Evolutionary conservation across 1,140 invertebrate species (phyloP).

Genomic region (Eriocheir sinensis): DNA sequence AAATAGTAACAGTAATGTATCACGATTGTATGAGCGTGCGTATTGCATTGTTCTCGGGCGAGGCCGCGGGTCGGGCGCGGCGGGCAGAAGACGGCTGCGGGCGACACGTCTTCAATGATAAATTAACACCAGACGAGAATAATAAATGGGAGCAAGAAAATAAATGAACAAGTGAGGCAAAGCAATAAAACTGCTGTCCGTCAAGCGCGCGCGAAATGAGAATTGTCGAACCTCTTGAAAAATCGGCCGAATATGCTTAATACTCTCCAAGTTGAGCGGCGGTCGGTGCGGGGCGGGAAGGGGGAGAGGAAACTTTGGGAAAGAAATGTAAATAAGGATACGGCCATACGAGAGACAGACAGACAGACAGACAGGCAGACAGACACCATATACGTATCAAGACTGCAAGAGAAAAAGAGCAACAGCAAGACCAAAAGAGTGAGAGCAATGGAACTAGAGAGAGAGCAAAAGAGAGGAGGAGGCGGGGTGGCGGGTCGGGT

Average conservation of each 20-base stretch:
- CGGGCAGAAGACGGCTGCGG: not conserved
- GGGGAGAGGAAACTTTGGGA: not conserved
- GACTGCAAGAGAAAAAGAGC: not conserved
- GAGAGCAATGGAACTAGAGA: not conserved
- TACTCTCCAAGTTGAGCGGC: conserved; percentile 31
- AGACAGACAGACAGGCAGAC: not conserved
- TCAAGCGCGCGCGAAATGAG: conserved; percentile 66
- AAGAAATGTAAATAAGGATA: conserved; percentile 10
- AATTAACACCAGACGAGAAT: conserved; percentile 40
- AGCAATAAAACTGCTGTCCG: conserved; percentile 67
- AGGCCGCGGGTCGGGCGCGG: not conserved
- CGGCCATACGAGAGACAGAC: not conserved
- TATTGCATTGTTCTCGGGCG: not conserved
- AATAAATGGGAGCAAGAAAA: conserved; percentile 53
- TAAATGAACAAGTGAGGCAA: conserved; percentile 51
- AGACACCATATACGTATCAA: not conserved
- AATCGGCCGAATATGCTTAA: conserved; percentile 75
- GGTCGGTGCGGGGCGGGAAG: not conserved
- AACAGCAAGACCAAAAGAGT: not conserved
- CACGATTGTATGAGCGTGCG: too few species aligned
- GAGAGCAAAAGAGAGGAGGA: not conserved
- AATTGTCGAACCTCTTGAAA: conserved; percentile 73
- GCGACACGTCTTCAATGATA: not conserved
- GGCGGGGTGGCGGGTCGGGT: not conserved
- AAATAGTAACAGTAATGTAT: too few species aligned